Evolutionary conservation across 2,888 invertebrate species (phyloP), one percentile per base, ranked within the genome.

Genomic region (Apotomis betuletana): DNA sequence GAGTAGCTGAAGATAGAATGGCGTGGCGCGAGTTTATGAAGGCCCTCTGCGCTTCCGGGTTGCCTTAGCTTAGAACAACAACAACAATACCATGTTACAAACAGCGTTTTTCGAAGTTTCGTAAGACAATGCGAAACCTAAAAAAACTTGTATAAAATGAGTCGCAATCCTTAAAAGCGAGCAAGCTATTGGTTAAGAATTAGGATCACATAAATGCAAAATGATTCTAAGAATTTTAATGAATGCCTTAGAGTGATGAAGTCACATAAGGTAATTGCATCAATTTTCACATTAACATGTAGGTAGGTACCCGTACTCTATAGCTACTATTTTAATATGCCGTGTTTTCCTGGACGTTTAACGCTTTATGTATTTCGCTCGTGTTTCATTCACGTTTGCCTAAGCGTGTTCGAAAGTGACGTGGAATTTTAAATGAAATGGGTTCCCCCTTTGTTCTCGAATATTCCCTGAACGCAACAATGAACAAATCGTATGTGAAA

Each of bases 381-480:
- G 4, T 58, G 62, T 57, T 58, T 58, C 67, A 67, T 72, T 72
- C 67, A 58, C 44, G 36, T 46, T 75, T 57, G 49, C 55, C 61
- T 59, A 51, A 68, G 57, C 68, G 67, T 54, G 70, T 55, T 63
- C 59, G 58, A 63, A 70, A 59, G 67, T 74, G 67, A 74, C 59
- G 70, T 73, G 70, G 60, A 74, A 76, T 76, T 78, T 78, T 73
- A 77, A 79, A 79, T 63, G 44, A 52, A 72, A 59, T 52, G 52
- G 73, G 73, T 75, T 74, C 77, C 69, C 73, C 71, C 69, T 36
- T 9, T 49, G 2, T 49, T 49, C 80, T 77, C 74, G 75, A 73
- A 74, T 83, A 81, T 78, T 77, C 76, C 80, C 80, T 79, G 78
- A 85, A 83, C 78, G 81, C 83, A 80, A 82, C 84, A 78, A 80